Evolutionary conservation across 2,797 vertebrate genomes (phyloP), one percentile per base, ranked within the genome.

Genomic region (Ctenopoma multispine): DNA sequence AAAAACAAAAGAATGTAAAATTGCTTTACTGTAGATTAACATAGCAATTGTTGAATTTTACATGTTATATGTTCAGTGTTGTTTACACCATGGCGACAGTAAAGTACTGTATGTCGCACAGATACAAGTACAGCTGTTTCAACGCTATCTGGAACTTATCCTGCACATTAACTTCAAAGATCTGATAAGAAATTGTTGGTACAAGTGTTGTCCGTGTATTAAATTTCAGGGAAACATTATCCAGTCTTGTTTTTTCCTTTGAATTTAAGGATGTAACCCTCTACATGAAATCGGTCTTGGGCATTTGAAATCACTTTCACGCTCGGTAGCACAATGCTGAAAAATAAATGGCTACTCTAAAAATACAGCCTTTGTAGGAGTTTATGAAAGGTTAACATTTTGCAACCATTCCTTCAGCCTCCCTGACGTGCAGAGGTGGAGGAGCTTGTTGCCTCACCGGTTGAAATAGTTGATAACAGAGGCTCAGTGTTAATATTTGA

Each of bases 401-500:
- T 43, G 24, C 23, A 38, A 50, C 47, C 57, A 14, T 70, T 78
- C 21, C 63, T 49, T 36, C 69, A 57, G 31, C 56, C 61, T 72
- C 59, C 31, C 17, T 56, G 58, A 59, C 49, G 50, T 65, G 43
- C 61, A 51, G 69, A 77, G 62, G 65, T 47, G 15, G 59, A 20
- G 59, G 29, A 76, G 70, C 71, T 47, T 15, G 31, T 72, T 66
- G 73, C 65, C 72, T 77, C 73, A 54, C 57, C 7, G 12, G 55
- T 60, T 21, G 40, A 84, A 74, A 74, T 59, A 59, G 79, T 79
- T 65, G 82, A 88, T 85, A 87, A 83, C 64, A 77, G 53, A 79
- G 75, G 41, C 79, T 77, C 74, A 67, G 67, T 78, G 85, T 89
- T 88, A 87, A 88, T 89, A 82, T 92, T 89, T 89, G 85, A 90